Conservation (phyloP, 2,113 vertebrate species). For the Labeo rohita region DNA sequence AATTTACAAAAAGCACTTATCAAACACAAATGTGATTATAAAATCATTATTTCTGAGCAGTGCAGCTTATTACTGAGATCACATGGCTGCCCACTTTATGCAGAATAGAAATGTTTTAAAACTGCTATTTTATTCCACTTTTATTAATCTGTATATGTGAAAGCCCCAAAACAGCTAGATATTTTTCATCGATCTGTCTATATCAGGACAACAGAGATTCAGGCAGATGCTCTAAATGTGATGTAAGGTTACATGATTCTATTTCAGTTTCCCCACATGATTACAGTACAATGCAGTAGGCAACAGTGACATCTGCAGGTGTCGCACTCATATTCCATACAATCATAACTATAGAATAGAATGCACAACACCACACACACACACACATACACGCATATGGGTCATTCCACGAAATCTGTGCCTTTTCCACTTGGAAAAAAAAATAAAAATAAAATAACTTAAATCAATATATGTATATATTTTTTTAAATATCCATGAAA, state of each 20-base stretch:
- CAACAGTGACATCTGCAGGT: conserved; percentile 54
- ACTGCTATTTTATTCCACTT: neutral
- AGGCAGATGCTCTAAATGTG: conserved; percentile 18
- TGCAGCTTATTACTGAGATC: neutral
- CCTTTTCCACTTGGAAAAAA: too few relatives aligned
- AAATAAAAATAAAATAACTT: too few relatives aligned
- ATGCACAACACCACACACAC: neutral
- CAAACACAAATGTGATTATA: conserved; percentile 4
- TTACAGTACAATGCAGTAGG: neutral
- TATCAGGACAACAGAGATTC: conserved; percentile 2
- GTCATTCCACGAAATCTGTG: too few relatives aligned
- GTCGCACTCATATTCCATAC: neutral
- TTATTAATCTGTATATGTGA: neutral
- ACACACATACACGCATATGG: too few relatives aligned
- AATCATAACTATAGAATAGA: neutral
- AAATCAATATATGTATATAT: too few relatives aligned
- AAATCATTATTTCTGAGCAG: neutral
- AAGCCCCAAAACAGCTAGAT: too few relatives aligned
- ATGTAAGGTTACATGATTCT: conserved; percentile 24
- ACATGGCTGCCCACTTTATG: neutral
- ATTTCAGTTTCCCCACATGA: neutral
- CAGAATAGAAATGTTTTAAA: neutral
- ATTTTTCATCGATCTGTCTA: neutral
- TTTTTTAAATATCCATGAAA: too few relatives aligned
- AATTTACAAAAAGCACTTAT: neutral